Base-by-base conservation (phyloP, 2,797 vertebrate species). In the Lutjanus campechanus region DNA sequence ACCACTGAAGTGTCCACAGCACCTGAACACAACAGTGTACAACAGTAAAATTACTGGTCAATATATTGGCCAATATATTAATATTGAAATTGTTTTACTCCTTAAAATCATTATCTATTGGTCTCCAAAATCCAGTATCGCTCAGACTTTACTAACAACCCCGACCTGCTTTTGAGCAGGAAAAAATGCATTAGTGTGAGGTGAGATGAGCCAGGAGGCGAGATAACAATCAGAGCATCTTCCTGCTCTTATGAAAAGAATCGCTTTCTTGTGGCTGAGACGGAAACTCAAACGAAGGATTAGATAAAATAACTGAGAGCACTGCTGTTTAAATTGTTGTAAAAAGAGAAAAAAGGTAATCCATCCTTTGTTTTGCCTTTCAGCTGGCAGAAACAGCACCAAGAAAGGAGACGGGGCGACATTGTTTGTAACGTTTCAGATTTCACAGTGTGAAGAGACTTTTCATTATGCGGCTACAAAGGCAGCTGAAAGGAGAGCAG, bases 291-390 rank as follows among this genome's bases (percentile, higher is more conserved):
- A 69, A 83, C 0, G 4, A 65, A 22, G 60, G 82, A 83, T 83
- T 59, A 77, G 67, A 77, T 91, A 43, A 86, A 89, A 89, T 79
- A 76, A 79, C 87, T 83, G 88, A 92, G 94, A 95, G 92, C 85
- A 92, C 93, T 88, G 84, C 84, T 84, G 86, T 94, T 96, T 95
- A 96, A 96, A 95, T 95, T 76, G 89, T 73, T 70, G 72, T 73
- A 25, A 86, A 85, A 88, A 91, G 95, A 94, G 60, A 64, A 56
- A 77, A 54, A 64, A 73, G 87, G 91, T 94, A 93, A 91, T 69
- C 53, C 85, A 85, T 73, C 75, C 86, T 96, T 95, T 96, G 90
- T 92, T 92, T 95, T 91, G 90, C 87, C 71, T 90, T 91, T 93
- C 87, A 88, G 67, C 41, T 16, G 60, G 36, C 85, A 91, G 70